Evolutionary conservation across 1,140 invertebrate species (phyloP).

Genomic region (Cotesia chilonis): DNA sequence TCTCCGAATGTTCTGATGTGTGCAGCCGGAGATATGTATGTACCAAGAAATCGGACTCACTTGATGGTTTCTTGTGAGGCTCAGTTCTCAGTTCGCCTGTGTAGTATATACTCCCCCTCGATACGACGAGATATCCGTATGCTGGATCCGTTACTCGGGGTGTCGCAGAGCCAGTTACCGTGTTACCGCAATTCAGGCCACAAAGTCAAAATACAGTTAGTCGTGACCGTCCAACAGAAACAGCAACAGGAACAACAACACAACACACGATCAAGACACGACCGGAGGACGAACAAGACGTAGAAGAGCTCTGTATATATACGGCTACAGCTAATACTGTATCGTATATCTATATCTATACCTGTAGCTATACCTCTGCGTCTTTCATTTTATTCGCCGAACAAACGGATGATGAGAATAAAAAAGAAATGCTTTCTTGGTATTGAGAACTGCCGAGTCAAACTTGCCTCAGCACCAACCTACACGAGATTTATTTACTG

Average conservation of each 20-base stretch:
- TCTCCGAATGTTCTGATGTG: background rate
- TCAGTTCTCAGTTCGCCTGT: slow-evolving; percentile 37
- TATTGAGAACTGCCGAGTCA: slow-evolving; percentile 12
- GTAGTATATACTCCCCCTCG: slow-evolving; percentile 46
- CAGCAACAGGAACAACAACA: slow-evolving; percentile 3
- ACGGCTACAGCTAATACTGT: too few relatives aligned
- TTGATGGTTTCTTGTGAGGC: slow-evolving; percentile 25
- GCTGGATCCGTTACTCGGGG: slow-evolving; percentile 59
- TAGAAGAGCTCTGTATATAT: slow-evolving; percentile 26
- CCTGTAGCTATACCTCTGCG: too few relatives aligned
- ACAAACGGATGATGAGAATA: slow-evolving; percentile 12
- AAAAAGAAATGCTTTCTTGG: slow-evolving; percentile 33
- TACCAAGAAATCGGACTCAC: background rate
- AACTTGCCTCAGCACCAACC: background rate
- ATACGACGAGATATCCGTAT: slow-evolving; percentile 36
- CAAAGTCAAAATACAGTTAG: slow-evolving; percentile 69
- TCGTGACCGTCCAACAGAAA: slow-evolving; percentile 46
- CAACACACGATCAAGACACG: slow-evolving; percentile 31
- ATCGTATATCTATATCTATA: too few relatives aligned
- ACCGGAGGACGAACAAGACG: slow-evolving; percentile 38
- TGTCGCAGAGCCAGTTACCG: slow-evolving; percentile 66
- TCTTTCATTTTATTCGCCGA: slow-evolving; percentile 17
- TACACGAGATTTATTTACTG: background rate
- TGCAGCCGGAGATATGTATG: background rate
- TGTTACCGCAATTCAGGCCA: slow-evolving; percentile 68